Evolutionary conservation across 2,797 vertebrate species (phyloP).

Genomic region (Mergus octosetaceus): DNA sequence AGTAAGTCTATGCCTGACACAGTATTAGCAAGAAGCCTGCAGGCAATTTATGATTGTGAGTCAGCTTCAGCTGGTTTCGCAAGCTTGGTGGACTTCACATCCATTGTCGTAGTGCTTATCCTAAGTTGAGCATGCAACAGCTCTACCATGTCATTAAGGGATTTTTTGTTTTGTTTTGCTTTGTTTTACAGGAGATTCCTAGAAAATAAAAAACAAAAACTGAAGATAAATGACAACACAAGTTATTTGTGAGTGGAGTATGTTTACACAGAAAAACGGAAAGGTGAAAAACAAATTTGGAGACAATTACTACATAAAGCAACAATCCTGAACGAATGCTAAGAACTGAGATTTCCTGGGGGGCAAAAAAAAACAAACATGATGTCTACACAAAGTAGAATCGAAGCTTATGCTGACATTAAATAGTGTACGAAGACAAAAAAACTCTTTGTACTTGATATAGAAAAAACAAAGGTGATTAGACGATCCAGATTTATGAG

Average conservation of each 20-base stretch:
- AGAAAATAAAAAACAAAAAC: conserved; percentile 65
- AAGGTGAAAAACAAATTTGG: conserved; percentile 11
- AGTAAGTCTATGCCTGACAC: conserved; percentile 11
- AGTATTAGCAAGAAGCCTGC: conserved; percentile 56
- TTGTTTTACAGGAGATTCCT: conserved; percentile 85
- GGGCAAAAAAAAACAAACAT: neutral
- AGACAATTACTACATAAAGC: conserved; percentile 43
- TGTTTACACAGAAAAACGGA: conserved; percentile 47
- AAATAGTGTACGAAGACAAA: neutral
- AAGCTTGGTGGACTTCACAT: conserved; percentile 67
- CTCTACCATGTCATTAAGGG: conserved; percentile 75
- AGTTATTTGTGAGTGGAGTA: conserved; percentile 42
- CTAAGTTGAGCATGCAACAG: conserved; percentile 73
- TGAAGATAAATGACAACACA: conserved; percentile 69
- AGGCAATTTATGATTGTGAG: conserved; percentile 40
- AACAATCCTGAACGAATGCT: neutral
- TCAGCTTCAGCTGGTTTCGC: conserved; percentile 64
- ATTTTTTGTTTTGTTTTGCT: conserved; percentile 35
- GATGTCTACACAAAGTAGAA: neutral
- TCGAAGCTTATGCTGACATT: neutral
- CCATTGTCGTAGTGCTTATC: conserved; percentile 71
- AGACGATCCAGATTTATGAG: neutral
- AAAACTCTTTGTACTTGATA: neutral
- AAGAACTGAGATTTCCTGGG: neutral
- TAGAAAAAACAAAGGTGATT: neutral